Evolutionary conservation across 2,888 invertebrate species (phyloP).

Genomic region (Zhengitettix transpicula): DNA sequence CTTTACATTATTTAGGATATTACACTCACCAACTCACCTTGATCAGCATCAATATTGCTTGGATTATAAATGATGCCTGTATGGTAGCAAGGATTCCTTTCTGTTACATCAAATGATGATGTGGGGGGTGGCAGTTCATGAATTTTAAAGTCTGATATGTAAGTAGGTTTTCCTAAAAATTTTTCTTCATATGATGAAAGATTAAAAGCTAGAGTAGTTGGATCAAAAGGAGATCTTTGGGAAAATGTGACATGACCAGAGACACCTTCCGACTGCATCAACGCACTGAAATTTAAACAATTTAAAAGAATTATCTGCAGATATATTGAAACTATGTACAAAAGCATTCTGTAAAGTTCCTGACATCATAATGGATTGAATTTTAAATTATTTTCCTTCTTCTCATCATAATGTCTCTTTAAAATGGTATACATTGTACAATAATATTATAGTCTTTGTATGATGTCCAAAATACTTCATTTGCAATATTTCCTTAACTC

Average conservation of each 20-base stretch:
- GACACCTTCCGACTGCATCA: slow-evolving; percentile 62
- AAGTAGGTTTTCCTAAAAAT: background rate
- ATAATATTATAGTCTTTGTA: too few species aligned
- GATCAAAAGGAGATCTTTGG: slow-evolving; percentile 70
- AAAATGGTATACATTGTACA: too few species aligned
- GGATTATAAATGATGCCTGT: slow-evolving; percentile 70
- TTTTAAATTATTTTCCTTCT: too few species aligned
- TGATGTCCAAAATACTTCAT: too few species aligned
- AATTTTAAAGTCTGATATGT: slow-evolving; percentile 36
- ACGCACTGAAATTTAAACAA: slow-evolving; percentile 32
- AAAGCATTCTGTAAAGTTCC: too few species aligned
- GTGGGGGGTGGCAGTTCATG: slow-evolving; percentile 49
- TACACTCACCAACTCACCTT: slow-evolving; percentile 2
- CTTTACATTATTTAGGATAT: background rate
- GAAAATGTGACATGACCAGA: slow-evolving; percentile 59
- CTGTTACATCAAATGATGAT: slow-evolving; percentile 20
- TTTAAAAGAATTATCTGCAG: too few species aligned
- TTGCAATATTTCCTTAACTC: too few species aligned
- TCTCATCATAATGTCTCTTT: too few species aligned
- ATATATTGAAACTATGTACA: too few species aligned
- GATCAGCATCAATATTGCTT: slow-evolving; percentile 21
- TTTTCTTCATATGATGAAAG: slow-evolving; percentile 14
- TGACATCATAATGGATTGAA: too few species aligned
- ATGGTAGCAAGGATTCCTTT: background rate
- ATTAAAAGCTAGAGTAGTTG: slow-evolving; percentile 57